phyloP scores from a whole-genome alignment of 2,888 invertebrate species.

The Agonopterix subpropinquella region DNA sequence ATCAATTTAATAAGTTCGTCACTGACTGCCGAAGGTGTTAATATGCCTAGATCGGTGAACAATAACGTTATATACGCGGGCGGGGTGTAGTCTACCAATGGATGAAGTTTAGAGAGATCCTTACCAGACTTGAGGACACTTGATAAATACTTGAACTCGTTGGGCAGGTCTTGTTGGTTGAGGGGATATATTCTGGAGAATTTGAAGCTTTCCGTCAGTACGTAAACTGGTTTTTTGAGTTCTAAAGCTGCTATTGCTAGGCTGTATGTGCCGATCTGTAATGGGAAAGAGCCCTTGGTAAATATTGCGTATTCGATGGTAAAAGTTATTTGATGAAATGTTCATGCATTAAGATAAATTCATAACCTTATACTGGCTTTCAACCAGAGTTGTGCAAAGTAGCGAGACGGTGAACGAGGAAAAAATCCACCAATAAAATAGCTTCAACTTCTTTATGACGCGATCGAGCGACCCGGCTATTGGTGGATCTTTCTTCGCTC shows the following conservation, averaged over 20 bases:
- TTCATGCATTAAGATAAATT: too few relatives aligned
- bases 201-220: slow-evolving; percentile 97
- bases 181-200: slow-evolving; percentile 95
- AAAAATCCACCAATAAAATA: too few relatives aligned
- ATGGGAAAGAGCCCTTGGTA: slow-evolving; percentile 13
- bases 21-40: slow-evolving; percentile 97
- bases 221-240: slow-evolving; percentile 96
- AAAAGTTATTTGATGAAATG: neutral
- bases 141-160: slow-evolving; percentile 84
- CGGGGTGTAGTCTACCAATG: slow-evolving; percentile 97
- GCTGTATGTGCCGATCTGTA: slow-evolving; percentile 88
- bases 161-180: slow-evolving; percentile 92
- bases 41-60: slow-evolving; percentile 96
- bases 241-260: slow-evolving; percentile 90
- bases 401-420: too few relatives aligned
- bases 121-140: slow-evolving; percentile 64
- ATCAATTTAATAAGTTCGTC: slow-evolving; percentile 95
- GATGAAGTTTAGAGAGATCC: slow-evolving; percentile 81
- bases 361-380: too few relatives aligned
- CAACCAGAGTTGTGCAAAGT: too few relatives aligned
- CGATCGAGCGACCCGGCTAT: too few relatives aligned
- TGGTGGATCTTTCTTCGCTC: too few relatives aligned
- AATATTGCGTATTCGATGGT: neutral
- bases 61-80: slow-evolving; percentile 94
- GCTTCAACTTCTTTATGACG: too few relatives aligned